phyloP scores from a whole-genome alignment of 2,113 vertebrate genomes.

The Dasyurus viverrinus region DNA sequence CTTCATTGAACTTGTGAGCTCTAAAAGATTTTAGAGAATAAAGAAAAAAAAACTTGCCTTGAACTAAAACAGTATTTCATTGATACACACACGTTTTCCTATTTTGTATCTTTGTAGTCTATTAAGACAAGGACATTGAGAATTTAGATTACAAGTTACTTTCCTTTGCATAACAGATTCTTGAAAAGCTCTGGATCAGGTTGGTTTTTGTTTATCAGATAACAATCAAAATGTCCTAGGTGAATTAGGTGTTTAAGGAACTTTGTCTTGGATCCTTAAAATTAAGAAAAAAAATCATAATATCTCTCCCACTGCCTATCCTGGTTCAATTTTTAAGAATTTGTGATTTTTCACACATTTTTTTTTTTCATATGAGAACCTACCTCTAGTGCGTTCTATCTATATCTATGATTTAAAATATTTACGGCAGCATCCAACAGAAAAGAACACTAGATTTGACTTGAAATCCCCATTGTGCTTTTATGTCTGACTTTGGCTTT shows the following conservation, averaged over 20 bases:
- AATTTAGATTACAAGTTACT: not conserved
- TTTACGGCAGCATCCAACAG: not conserved
- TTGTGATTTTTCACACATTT: not conserved
- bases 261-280: not conserved
- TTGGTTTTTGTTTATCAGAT: constrained; percentile 32
- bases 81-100: not conserved
- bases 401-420: not conserved
- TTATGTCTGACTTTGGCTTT: not conserved
- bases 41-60: constrained; percentile 26
- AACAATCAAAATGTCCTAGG: constrained; percentile 5
- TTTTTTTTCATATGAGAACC: not conserved
- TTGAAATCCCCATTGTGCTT: not conserved
- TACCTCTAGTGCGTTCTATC: not conserved
- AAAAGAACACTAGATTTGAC: not conserved
- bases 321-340: not conserved
- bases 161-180: constrained; percentile 8
- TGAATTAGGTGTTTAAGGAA: not conserved
- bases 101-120: constrained; percentile 32
- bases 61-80: constrained; percentile 19
- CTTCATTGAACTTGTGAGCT: constrained; percentile 21
- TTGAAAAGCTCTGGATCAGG: constrained; percentile 35
- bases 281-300: not conserved
- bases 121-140: constrained; percentile 30
- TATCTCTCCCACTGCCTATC: not conserved
- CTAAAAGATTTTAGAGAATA: not conserved